Conservation (phyloP, 2,113 vertebrate genomes). For the Trematomus loennbergii region DNA sequence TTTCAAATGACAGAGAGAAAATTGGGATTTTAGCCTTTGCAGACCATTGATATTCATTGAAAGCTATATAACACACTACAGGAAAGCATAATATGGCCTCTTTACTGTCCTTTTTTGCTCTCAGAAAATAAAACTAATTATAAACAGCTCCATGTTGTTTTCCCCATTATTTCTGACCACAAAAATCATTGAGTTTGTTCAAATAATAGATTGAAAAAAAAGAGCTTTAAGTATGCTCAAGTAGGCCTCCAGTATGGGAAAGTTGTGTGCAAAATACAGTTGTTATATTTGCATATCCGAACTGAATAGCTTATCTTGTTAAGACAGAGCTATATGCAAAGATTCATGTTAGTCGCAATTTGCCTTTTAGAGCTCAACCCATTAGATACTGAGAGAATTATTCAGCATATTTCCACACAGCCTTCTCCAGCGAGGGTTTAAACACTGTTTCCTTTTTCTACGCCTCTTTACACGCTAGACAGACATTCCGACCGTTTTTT, state of each 20-base stretch:
- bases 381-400: slow-evolving; percentile 36
- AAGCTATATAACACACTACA: no score
- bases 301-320: slow-evolving; percentile 4
- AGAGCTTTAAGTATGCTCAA: background rate
- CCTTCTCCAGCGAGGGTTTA: slow-evolving; percentile 28
- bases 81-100: no score
- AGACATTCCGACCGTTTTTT: slow-evolving; percentile 47
- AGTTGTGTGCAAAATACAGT: background rate
- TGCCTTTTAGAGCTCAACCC: slow-evolving; percentile 21
- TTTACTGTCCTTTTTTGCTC: background rate
- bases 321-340: slow-evolving; percentile 14
- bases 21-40: no score
- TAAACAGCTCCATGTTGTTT: slow-evolving; percentile 17
- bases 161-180: background rate
- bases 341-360: slow-evolving; percentile 26
- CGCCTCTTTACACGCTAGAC: slow-evolving; percentile 18
- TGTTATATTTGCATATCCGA: slow-evolving; percentile 17
- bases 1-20: no score
- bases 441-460: slow-evolving; percentile 52
- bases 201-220: slow-evolving; percentile 4
- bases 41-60: no score
- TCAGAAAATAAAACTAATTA: slow-evolving; percentile 1
- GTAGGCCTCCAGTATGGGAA: background rate
- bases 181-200: background rate
- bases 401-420: slow-evolving; percentile 38